Base-by-base conservation (phyloP, 2,113 vertebrate genomes). In the Scolopax mira region DNA sequence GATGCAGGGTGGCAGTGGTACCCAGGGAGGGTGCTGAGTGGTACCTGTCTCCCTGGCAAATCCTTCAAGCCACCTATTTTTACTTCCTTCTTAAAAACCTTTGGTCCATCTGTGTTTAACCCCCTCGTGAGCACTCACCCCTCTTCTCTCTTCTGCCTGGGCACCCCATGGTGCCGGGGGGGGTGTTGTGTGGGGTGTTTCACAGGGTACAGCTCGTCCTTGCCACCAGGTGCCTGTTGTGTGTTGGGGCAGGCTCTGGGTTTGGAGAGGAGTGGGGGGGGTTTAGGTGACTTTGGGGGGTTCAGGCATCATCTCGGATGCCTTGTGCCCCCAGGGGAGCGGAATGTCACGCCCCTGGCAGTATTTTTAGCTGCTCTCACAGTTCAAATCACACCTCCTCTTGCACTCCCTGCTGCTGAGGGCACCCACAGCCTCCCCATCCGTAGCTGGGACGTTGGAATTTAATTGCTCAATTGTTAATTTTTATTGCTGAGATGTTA, bases 121-220 rank as follows among this genome's bases (percentile, higher is more conserved):
- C 37, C 16, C 60, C 35, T 18, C 16, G 12, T 64, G 30, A 19
- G 25, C 61, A 13, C 27, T 41, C 18, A 5, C 39, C 62, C 28
- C 62, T 65, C 28, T 65, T 28, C 39, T 41, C 18, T 37, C 58
- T 61, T 18, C n/a, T 61, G 60, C 60, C 27, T 42, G 39, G 39
- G 61, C 11, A 8, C 37, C 6, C 37, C 17, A 6, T 3, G 37
- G 17, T 28, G 60, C 37, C 7, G 11, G 17, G 61, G 18, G 31
- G 18, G 27, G 5, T 11, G 6, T 44, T 0, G 1, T 1, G 14
- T 7, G 12, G 60, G 54, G 22, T 19, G 23, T 37, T 55, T 4
- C 3, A 11, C 0, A 0, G 48, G 44, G 11, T 21, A 2, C 0
- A 0, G 14, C 64, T 48, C 7, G 0, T 22, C 41, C 51, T 55